Percentiles rank a stretch among this genome's conserved stretches.
Evolutionary conservation across 2,888 invertebrate species (phyloP).

Genomic region (Lycia hirtaria): DNA sequence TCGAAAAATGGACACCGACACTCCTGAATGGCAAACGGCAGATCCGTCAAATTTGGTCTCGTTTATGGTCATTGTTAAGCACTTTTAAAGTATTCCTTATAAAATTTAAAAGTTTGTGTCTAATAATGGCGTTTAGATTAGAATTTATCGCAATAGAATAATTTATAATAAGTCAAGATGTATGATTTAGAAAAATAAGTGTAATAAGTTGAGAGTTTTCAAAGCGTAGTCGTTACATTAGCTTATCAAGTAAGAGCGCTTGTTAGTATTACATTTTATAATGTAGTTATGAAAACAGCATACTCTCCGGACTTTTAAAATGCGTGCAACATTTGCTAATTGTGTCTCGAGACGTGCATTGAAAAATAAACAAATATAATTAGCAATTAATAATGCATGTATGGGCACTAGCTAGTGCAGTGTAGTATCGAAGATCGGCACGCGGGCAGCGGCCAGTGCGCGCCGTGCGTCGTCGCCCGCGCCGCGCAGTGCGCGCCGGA

Average conservation of each 20-base stretch:
- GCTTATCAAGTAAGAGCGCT: neutral
- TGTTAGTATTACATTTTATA: neutral
- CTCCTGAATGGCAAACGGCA: too few relatives aligned
- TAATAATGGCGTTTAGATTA: too few relatives aligned
- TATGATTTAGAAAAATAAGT: too few relatives aligned
- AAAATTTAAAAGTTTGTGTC: too few relatives aligned
- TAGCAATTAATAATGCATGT: constrained; percentile 36
- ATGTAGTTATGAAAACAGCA: neutral
- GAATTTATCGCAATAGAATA: too few relatives aligned
- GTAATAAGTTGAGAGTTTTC: too few relatives aligned
- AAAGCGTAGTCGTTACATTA: too few relatives aligned
- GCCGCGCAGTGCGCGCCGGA: constrained; percentile 50
- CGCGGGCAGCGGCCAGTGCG: constrained; percentile 41
- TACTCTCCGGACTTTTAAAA: constrained; percentile 8
- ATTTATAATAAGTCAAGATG: too few relatives aligned
- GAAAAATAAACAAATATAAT: constrained; percentile 30
- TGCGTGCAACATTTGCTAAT: constrained; percentile 22
- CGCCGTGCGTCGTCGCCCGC: constrained; percentile 48
- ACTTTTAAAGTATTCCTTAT: too few relatives aligned
- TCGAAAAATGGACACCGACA: too few relatives aligned
- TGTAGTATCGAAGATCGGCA: constrained; percentile 38
- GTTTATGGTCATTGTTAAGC: too few relatives aligned
- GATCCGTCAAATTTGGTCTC: too few relatives aligned
- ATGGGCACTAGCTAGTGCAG: constrained; percentile 45
- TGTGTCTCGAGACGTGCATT: constrained; percentile 14